phyloP scores from a whole-genome alignment of 2,888 invertebrate species.

The Tuta absoluta region DNA sequence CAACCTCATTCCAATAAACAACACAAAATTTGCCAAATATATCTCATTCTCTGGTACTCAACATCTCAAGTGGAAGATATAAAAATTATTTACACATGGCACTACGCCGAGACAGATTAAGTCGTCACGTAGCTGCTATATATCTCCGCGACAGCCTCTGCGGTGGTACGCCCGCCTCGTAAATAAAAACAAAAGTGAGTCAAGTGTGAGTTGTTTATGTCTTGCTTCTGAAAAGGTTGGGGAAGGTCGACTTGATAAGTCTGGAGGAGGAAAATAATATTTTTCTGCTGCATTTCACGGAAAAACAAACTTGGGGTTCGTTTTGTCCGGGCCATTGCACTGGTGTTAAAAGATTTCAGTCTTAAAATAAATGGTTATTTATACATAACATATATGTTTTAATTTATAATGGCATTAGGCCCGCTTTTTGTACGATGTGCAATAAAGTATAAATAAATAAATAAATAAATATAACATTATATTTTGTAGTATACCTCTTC shows the following conservation, averaged over 20 bases:
- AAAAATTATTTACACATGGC: conserved; percentile 51
- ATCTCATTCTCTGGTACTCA: not conserved
- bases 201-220: conserved; percentile 15
- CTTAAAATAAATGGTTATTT: too few species aligned
- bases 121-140: conserved; percentile 63
- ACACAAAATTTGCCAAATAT: not conserved
- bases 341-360: too few species aligned
- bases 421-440: too few species aligned
- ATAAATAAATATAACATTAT: too few species aligned
- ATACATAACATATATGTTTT: too few species aligned
- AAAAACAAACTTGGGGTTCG: too few species aligned
- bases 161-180: conserved; percentile 41
- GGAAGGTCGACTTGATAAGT: conserved; percentile 4
- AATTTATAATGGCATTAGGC: too few species aligned
- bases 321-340: too few species aligned
- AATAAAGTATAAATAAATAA: too few species aligned
- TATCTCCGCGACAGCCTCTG: conserved; percentile 43
- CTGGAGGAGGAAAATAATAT: not conserved
- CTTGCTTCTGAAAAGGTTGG: not conserved
- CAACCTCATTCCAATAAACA: too few species aligned
- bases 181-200: conserved; percentile 49
- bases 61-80: conserved; percentile 35
- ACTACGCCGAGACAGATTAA: conserved; percentile 52
- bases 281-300: not conserved
- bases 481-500: too few species aligned